These are phyloP conservation scores for Chaetodon trifasciatus DNA, from an alignment of 2,797 vertebrate species.

Conservation along the genomic window DNA sequence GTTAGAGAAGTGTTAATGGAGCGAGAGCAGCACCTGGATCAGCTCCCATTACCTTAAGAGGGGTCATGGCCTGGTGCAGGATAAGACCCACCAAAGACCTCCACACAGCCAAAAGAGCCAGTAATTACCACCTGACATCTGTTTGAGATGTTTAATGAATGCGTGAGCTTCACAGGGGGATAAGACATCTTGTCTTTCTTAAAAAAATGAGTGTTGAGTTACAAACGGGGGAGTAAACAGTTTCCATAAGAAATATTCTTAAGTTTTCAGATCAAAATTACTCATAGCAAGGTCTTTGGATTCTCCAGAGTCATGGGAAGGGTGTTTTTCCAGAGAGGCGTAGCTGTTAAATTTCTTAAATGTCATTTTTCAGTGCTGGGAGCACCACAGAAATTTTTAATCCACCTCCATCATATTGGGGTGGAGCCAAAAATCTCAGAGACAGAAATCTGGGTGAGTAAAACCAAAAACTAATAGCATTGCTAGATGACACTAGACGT, in stretches of 20 bases:
- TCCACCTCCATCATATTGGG: neutral
- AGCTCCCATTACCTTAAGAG: slow-evolving; percentile 55
- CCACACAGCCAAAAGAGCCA: slow-evolving; percentile 27
- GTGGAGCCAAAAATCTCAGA: neutral
- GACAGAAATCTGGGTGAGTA: neutral
- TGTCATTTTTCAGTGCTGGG: neutral
- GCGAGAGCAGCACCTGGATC: slow-evolving; percentile 63
- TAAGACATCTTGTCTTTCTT: slow-evolving; percentile 8
- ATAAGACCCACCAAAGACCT: slow-evolving; percentile 31
- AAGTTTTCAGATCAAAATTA: slow-evolving; percentile 2
- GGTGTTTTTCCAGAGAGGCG: neutral
- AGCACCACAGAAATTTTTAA: neutral
- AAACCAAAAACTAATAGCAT: neutral
- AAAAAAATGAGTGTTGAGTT: neutral
- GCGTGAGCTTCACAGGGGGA: slow-evolving; percentile 8
- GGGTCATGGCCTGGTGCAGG: slow-evolving; percentile 55
- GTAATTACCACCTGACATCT: slow-evolving; percentile 66
- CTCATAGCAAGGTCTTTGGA: neutral
- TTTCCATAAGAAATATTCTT: neutral
- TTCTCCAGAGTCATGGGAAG: neutral
- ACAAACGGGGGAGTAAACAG: neutral
- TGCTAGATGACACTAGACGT: neutral
- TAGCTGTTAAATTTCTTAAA: neutral
- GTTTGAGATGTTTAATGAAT: slow-evolving; percentile 48
- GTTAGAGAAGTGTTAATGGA: slow-evolving; percentile 35